Evolutionary conservation across 2,888 invertebrate genomes (phyloP), one percentile per base, ranked within the genome.

Genomic region (Euzophera pinguis): DNA sequence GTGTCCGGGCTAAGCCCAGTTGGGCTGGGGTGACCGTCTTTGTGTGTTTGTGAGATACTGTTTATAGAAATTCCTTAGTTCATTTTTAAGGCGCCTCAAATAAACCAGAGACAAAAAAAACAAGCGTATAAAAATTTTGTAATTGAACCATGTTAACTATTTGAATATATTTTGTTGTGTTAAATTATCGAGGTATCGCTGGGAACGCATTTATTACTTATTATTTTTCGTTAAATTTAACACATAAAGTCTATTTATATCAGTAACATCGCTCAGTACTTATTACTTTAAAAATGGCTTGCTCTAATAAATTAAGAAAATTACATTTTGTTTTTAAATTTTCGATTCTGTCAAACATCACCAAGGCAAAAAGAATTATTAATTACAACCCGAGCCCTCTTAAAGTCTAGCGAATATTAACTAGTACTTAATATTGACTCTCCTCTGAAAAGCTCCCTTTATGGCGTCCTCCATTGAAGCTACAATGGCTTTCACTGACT

Each of bases 1-100:
- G 55, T 52, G 10, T 58, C 62, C 52, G 42, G 57, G 47, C 52
- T 55, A 2, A 14, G 39, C 12, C 38, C 16, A 16, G 32, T 14
- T 39, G 37, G 13, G 5, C 37, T 10, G 17, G 41, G 9, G 1
- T 7, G 12, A 27, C 27, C 27, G 12, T 22, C 43, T 27, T 29
- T 43, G 27, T 29, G 38, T 12, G 38, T 13, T 8, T 14, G 8
- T 14, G 13, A 38, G 38, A 38, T 38, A 38, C 38, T 38, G 29
- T 43, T 43, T 43, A 13, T 8, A 43, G 27, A 8, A 27, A 22
- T 14, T 10, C 9, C 32, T 2, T 7, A 32, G 10, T 5, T 22
- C 22, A 22, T 22, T 22, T 22, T 22, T n/a, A n/a, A n/a, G n/a
- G n/a, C n/a, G n/a, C n/a, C n/a, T n/a, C n/a, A n/a, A n/a, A n/a